Base-by-base conservation (phyloP, 2,797 vertebrate genomes). In the Neopelma chrysocephalum region DNA sequence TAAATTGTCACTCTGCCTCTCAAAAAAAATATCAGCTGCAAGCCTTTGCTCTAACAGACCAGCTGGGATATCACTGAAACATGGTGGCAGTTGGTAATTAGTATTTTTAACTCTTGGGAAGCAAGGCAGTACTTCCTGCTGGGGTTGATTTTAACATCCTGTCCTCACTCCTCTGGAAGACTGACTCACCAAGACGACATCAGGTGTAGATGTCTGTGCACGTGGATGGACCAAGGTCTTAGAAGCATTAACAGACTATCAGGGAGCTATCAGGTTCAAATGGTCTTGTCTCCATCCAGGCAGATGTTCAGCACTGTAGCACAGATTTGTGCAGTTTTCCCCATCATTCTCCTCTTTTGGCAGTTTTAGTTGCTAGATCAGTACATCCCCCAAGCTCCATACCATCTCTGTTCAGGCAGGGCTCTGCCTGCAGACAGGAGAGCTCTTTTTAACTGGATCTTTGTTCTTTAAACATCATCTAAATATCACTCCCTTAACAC, bases 401-500 rank as follows among this genome's bases (percentile, higher is more conserved):
- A 45, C 4, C 19, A 29, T 56, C 92, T 79, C 90, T 92, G 54
- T 56, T 56, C 18, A 50, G 50, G 20, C 12, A 2, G n/a, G 50
- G 50, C 65, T 83, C 34, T 69, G 73, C 27, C 68, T 62, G 47
- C 62, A 91, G 85, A 89, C 51, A 85, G 47, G 13, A 86, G 31
- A 32, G 53, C 40, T 87, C 65, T 90, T 91, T 86, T 66, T 51
- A 66, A 79, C 80, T 87, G 58, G 36, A 76, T 73, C 79, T 91
- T 77, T 70, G 69, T 73, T 89, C 68, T 76, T 82, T 61, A 78
- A 81, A 42, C 90, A 87, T 81, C 32, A 40, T 64, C 82, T 92
- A 93, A 81, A 47, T 66, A 94, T 68, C 76, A 60, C 75, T 90
- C 47, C 54, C 64, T 92, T 87, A 91, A 91, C 80, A 89, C 64